Evolutionary conservation across 2,113 vertebrate species (phyloP).

Genomic region (Tachysurus fulvidraco): DNA sequence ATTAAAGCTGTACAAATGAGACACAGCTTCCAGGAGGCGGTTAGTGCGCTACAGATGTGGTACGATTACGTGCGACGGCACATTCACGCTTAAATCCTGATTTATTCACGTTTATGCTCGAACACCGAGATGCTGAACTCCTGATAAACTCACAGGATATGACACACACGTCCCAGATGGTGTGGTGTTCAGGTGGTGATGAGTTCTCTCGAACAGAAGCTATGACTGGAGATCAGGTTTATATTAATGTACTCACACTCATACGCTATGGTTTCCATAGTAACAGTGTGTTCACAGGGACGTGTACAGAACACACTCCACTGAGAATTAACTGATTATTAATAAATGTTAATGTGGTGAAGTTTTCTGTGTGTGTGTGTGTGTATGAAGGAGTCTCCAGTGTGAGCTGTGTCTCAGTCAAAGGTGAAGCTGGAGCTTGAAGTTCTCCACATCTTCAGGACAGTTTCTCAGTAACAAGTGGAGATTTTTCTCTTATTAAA

Average conservation of each 20-base stretch:
- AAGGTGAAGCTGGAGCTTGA: too few species aligned
- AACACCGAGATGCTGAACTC: slow-evolving; percentile 13
- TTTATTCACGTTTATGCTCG: slow-evolving; percentile 49
- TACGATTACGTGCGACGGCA: slow-evolving; percentile 53
- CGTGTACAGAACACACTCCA: not conserved
- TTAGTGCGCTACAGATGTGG: slow-evolving; percentile 56
- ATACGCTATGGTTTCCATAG: not conserved
- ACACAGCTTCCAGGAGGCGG: slow-evolving; percentile 52
- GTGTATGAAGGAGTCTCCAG: too few species aligned
- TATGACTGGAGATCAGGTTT: not conserved
- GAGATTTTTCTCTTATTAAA: too few species aligned
- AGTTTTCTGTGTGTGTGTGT: too few species aligned
- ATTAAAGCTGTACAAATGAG: slow-evolving; percentile 47
- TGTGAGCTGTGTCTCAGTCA: too few species aligned
- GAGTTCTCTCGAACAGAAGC: not conserved
- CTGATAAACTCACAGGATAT: not conserved
- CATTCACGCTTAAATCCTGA: slow-evolving; percentile 50
- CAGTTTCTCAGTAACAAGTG: too few species aligned
- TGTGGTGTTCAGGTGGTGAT: not conserved
- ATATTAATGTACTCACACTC: too few species aligned
- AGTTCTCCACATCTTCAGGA: too few species aligned
- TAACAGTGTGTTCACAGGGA: not conserved
- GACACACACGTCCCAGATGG: not conserved
- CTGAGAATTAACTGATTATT: too few species aligned
- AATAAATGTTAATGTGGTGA: too few species aligned